Evolutionary conservation across 2,888 invertebrate species (phyloP), one percentile per base, ranked within the genome.

Genomic region (Dysmachus trigonus): DNA sequence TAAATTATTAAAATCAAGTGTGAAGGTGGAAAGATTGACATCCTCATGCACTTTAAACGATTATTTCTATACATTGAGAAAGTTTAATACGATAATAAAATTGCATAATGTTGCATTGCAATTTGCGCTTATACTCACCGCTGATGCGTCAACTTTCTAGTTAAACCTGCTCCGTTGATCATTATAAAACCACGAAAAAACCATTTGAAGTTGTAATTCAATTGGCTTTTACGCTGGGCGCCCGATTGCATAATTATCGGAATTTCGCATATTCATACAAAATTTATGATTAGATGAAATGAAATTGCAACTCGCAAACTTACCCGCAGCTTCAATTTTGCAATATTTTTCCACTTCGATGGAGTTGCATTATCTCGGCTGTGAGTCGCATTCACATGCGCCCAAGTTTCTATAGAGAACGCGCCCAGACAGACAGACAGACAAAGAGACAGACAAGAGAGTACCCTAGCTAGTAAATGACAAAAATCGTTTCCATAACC

Each of bases 311-410:
- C 15, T 31, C 31, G 2, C 7, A 79, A 30, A 27, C 13, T 79
- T 79, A 22, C 22, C 22, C 33, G 10, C 62, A 82, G 35, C 35
- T 53, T 62, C 18, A n/a, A 62, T 82, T 82, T 82, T 82, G 81
- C 22, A 82, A 82, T 62, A 62, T 53, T 82, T 82, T 82, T 82
- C 62, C 62, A 53, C 22, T 31, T 82, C 62, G 81, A 18, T 82
- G 33, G 62, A 33, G 15, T 82, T 41, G 53, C 33, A 82, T 82
- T 82, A 62, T 31, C 38, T 15, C 62, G 22, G 1, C 13, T 62
- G 33, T 8, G 10, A 38, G 53, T 51, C n/a, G 13, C n/a, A 18
- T 79, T 22, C 1, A 22, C 18, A 62, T 18, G 22, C 10, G 53
- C n/a, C 6, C 15, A 4, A 53, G 22, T 41, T 41, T 15, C 41